Base-by-base conservation (phyloP, 92 coral and sea anemone genomes). In the Ricordea florida region DNA sequence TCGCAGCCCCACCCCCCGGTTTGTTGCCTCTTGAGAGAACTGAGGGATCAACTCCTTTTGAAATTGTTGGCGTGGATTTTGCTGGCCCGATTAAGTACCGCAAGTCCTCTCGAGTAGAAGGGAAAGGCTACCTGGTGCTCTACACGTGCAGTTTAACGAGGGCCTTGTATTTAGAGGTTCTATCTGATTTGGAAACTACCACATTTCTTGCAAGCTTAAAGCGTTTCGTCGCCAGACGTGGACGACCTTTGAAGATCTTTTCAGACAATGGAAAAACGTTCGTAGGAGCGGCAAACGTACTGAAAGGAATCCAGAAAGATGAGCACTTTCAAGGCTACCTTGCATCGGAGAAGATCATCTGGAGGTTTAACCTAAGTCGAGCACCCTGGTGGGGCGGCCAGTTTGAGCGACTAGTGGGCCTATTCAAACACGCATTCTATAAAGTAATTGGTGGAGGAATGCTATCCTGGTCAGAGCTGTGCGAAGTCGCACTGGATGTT, bases 251-350 rank as follows among this genome's bases (percentile, higher is more conserved):
- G 18, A 40, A 43, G 55, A 72, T 72, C 6, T 72, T 55, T 40
- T 72, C 69, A 23, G 80, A 73, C 44, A 58, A 73, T n/a, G 70
- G 80, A 58, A 4, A 30, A 34, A 73, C 80, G 6, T 81, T 81
- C 61, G 66, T 62, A 11, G 59, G 43, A 59, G 87, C 74, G 24
- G 87, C 74, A 25, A 80, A 40, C 26, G 62, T 64, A 75, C 36
- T 81, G 0, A 72, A 72, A 62, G 47, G 24, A 29, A 53, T n/a
- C n/a, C n/a, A n/a, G n/a, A n/a, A n/a, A n/a, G n/a, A n/a, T n/a
- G n/a, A n/a, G n/a, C n/a, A n/a, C n/a, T n/a, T 81, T 26, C 87
- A 72, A 42, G 66, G 22, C 37, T 81, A 81, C 46, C 74, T 66
- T 13, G 74, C 74, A 13, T 9, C 11, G 18, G 60, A 66, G 5